phyloP scores from a whole-genome alignment of 2,113 vertebrate species.

The Pampusana beccarii region DNA sequence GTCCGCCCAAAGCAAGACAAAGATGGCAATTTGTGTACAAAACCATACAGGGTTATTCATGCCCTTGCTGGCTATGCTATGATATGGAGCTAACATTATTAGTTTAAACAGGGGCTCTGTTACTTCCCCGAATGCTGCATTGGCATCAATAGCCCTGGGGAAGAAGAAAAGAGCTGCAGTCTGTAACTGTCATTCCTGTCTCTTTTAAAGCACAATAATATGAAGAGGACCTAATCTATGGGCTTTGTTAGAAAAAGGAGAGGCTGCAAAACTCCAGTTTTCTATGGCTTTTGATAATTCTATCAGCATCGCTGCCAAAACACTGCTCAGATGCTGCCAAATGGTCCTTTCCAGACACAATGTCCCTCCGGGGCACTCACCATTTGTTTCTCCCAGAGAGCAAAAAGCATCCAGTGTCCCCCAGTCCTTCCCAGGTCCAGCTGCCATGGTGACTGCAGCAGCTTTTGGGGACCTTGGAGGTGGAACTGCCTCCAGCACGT shows the following conservation, averaged over 20 bases:
- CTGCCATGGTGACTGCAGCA: neutral
- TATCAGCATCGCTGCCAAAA: neutral
- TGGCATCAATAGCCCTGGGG: neutral
- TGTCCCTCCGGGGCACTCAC: neutral
- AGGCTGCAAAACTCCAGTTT: neutral
- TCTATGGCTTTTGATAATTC: neutral
- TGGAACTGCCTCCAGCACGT: neutral
- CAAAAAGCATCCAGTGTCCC: neutral
- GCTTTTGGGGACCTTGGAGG: neutral
- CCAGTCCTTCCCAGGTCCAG: neutral
- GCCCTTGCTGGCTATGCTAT: neutral
- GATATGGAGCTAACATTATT: neutral
- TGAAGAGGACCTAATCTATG: neutral
- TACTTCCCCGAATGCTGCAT: neutral
- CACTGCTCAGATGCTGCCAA: fast-evolving
- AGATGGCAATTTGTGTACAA: fast-evolving
- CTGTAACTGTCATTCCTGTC: neutral
- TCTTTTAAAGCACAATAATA: neutral
- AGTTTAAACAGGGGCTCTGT: neutral
- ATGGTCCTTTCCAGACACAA: neutral
- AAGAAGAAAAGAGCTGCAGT: neutral
- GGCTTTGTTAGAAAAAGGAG: neutral
- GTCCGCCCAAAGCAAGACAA: neutral
- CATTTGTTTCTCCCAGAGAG: neutral
- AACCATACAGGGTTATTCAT: neutral